These are phyloP conservation scores for Himalopsyche japonica DNA, from an alignment of 2,888 invertebrate species.

Conservation along the genomic window DNA sequence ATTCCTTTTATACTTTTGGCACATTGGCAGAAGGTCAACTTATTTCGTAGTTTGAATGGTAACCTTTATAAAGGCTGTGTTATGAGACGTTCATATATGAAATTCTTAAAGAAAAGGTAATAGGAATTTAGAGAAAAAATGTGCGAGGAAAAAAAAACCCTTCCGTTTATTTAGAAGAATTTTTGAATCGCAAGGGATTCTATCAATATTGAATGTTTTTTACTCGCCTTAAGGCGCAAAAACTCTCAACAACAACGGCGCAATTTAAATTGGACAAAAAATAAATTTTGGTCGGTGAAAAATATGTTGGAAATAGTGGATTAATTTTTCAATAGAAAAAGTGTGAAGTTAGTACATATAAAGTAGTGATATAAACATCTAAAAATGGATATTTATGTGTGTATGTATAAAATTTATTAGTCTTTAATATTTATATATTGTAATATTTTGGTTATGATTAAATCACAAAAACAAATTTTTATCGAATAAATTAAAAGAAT, in stretches of 20 bases:
- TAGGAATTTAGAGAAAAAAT: not conserved
- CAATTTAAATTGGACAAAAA: too few species aligned
- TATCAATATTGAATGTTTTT: not conserved
- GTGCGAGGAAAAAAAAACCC: not conserved
- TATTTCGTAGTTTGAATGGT: not conserved
- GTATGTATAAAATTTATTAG: too few species aligned
- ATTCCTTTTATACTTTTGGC: not conserved
- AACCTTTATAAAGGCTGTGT: not conserved
- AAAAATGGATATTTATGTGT: too few species aligned
- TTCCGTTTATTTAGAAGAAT: not conserved
- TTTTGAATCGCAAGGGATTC: not conserved
- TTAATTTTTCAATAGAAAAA: too few species aligned
- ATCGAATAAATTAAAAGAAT: too few species aligned
- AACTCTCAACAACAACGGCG: not conserved
- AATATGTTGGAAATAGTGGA: too few species aligned
- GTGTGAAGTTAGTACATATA: too few species aligned
- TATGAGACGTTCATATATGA: not conserved
- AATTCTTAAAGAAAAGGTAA: not conserved
- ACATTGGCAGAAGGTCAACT: not conserved
- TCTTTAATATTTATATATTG: too few species aligned
- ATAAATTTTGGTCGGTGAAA: too few species aligned
- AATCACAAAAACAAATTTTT: too few species aligned
- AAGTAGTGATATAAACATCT: too few species aligned
- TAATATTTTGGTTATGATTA: too few species aligned
- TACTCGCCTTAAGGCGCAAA: not conserved